Evolutionary conservation across 2,888 invertebrate species (phyloP).

Genomic region (Aleiodes alternator): DNA sequence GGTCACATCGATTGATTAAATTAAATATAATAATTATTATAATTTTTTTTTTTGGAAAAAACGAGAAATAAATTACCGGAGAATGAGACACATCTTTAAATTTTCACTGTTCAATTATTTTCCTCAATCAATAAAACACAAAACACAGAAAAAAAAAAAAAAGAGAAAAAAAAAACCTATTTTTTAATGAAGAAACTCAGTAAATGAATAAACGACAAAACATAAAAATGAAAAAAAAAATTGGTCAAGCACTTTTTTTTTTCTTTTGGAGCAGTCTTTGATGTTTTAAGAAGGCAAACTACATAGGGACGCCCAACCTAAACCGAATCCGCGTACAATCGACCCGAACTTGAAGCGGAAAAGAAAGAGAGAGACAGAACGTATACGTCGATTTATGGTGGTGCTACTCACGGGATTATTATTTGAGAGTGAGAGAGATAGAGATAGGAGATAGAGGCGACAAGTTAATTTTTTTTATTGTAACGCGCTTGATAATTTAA

Average conservation of each 20-base stretch:
- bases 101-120: constrained; percentile 4
- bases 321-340: constrained; percentile 30
- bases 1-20: constrained; percentile 64
- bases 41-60: not conserved
- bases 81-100: constrained; percentile 14
- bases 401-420: constrained; percentile 10
- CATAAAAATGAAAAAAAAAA: constrained; percentile 6
- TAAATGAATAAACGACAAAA: constrained; percentile 1
- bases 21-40: not conserved
- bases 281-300: constrained; percentile 2
- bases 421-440: constrained; percentile 10
- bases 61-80: constrained; percentile 13
- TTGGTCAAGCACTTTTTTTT: constrained; percentile 16
- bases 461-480: not conserved
- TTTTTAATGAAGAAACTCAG: not conserved
- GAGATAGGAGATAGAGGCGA: not conserved
- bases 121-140: constrained; percentile 12
- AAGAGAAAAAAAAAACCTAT: not conserved
- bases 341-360: constrained; percentile 24
- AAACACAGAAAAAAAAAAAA: not conserved
- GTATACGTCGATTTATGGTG: constrained; percentile 18
- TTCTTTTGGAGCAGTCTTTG: not conserved
- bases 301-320: constrained; percentile 28
- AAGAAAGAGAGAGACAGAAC: constrained; percentile 9
- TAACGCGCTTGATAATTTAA: constrained; percentile 12